These are phyloP conservation scores for Cylloceria caligata DNA, from an alignment of 2,888 invertebrate species.

Conservation along the genomic window DNA sequence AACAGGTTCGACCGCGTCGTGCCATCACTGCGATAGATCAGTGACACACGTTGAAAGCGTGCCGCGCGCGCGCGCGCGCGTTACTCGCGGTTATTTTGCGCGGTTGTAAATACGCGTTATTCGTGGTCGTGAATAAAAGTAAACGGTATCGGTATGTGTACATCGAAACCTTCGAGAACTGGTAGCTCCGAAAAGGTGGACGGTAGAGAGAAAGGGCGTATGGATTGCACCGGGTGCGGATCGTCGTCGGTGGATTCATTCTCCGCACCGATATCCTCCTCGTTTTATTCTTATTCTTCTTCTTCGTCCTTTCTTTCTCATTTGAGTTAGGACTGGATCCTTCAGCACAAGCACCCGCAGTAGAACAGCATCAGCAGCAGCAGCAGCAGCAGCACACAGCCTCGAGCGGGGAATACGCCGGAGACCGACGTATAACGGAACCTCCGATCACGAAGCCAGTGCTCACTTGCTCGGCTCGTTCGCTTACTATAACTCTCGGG, in stretches of 20 bases:
- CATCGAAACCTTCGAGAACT: slow-evolving; percentile 18
- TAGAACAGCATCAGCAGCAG: too few species aligned
- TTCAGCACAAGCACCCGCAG: slow-evolving; percentile 9
- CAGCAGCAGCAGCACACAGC: background rate
- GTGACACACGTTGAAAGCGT: too few species aligned
- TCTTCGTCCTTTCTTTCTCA: too few species aligned
- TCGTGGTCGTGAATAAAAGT: slow-evolving; percentile 23
- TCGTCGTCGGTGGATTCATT: slow-evolving; percentile 37
- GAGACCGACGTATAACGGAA: slow-evolving; percentile 62
- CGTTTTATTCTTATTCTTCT: too few species aligned
- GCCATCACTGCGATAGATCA: slow-evolving; percentile 49
- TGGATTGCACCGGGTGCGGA: slow-evolving; percentile 28
- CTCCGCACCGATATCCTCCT: slow-evolving; percentile 20
- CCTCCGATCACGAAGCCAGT: slow-evolving; percentile 47
- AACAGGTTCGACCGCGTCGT: too few species aligned
- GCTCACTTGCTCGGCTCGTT: slow-evolving; percentile 66
- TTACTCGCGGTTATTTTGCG: slow-evolving; percentile 6
- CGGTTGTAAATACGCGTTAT: background rate
- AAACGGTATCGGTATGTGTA: slow-evolving; percentile 39
- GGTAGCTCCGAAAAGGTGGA: slow-evolving; percentile 22
- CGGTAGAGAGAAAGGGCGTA: slow-evolving; percentile 34
- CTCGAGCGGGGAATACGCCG: background rate
- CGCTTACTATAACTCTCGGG: slow-evolving; percentile 47
- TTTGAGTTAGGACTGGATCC: slow-evolving; percentile 74
- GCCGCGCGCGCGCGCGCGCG: too few species aligned